Percentiles rank a stretch among this genome's conserved stretches.
These are phyloP conservation scores for Himantopus leucocephalus DNA, from an alignment of 2,113 vertebrate genomes.

Conservation along the genomic window DNA sequence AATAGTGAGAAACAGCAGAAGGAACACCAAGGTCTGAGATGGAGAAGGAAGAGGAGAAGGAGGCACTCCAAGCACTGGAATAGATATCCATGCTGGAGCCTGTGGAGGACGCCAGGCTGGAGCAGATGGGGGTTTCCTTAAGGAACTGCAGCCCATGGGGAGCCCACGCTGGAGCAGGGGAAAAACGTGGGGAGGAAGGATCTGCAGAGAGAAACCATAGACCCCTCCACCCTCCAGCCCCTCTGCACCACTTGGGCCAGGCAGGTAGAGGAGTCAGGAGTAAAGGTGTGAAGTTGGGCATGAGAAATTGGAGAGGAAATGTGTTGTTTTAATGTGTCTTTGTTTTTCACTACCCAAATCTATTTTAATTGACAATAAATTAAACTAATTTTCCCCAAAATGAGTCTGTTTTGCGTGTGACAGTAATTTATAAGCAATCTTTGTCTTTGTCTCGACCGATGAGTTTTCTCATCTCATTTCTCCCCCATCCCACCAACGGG, in stretches of 20 bases:
- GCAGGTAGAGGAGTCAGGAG: neutral
- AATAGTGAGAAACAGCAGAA: neutral
- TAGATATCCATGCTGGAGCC: neutral
- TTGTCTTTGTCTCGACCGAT: neutral
- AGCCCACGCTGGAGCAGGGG: accelerated
- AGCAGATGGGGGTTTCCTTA: neutral
- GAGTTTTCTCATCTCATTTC: neutral
- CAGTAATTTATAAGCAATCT: neutral
- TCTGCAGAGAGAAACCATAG: accelerated
- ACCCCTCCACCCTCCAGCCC: neutral
- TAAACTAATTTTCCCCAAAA: neutral
- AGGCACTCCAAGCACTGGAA: neutral
- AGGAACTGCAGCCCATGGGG: neutral
- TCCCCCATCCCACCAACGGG: neutral
- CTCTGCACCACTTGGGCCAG: accelerated
- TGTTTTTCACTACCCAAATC: neutral
- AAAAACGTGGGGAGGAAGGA: neutral
- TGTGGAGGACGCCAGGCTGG: neutral
- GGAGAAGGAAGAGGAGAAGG: neutral
- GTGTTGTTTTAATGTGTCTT: neutral
- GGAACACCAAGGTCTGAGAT: neutral
- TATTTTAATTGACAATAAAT: neutral
- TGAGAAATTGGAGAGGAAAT: neutral
- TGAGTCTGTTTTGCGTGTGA: accelerated
- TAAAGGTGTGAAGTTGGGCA: neutral